phyloP scores from a whole-genome alignment of 2,797 vertebrate genomes.

The Falco columbarius region DNA sequence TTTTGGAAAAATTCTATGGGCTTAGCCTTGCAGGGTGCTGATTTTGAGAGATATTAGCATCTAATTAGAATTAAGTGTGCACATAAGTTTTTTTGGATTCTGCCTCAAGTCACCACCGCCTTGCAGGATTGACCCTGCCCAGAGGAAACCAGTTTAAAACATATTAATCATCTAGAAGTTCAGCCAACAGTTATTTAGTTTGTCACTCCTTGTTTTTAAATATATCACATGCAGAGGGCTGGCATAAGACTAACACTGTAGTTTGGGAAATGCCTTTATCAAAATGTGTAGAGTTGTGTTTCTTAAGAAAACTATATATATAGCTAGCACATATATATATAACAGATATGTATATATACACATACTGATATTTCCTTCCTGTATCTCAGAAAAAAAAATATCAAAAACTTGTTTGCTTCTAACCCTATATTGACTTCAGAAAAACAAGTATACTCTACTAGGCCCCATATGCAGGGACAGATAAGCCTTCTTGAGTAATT shows the following conservation, averaged over 20 bases:
- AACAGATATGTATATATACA: not conserved
- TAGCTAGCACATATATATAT: not conserved
- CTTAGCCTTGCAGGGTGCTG: not conserved
- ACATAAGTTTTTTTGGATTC: not conserved
- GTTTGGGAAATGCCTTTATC: not conserved
- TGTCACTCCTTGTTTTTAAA: not conserved
- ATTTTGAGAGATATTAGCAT: not conserved
- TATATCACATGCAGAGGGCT: not conserved
- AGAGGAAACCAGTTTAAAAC: not conserved
- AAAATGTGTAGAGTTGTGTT: not conserved
- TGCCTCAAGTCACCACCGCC: not conserved
- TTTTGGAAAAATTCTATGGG: not conserved
- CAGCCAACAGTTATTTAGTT: not conserved
- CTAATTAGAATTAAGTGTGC: not conserved
- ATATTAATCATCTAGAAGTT: not conserved
- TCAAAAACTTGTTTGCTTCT: not conserved
- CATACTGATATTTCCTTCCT: not conserved
- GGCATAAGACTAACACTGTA: not conserved
- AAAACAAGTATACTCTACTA: not conserved
- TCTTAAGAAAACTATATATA: not conserved
- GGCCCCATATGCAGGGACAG: not conserved
- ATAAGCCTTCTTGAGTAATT: not conserved
- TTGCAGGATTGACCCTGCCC: not conserved
- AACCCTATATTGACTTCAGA: not conserved
- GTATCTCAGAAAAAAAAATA: not conserved